Conservation (phyloP, 2,797 vertebrate species). For the Orestias chungarensis region DNA sequence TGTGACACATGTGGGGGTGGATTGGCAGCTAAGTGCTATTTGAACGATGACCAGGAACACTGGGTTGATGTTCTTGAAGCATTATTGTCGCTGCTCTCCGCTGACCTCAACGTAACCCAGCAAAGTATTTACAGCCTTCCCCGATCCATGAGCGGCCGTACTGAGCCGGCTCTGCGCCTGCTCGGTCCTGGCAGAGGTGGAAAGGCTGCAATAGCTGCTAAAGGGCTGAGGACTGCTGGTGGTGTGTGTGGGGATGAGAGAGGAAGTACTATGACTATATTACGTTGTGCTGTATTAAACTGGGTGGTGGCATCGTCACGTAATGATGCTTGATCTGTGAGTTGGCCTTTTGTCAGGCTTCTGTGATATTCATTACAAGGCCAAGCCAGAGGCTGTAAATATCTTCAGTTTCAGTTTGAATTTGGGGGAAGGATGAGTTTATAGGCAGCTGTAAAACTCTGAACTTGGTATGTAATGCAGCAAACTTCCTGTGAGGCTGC, state of each 20-base stretch:
- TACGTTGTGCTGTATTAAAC: constrained; percentile 16
- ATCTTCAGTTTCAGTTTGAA: constrained; percentile 76
- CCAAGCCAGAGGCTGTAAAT: constrained; percentile 58
- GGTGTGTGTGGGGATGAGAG: constrained; percentile 15
- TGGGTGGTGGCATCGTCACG: constrained; percentile 40
- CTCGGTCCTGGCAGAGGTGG: constrained; percentile 31
- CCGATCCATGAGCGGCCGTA: constrained; percentile 74
- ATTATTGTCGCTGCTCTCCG: constrained; percentile 68
- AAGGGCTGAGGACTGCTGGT: constrained; percentile 36
- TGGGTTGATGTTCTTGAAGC: constrained; percentile 73
- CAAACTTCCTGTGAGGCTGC: constrained; percentile 49
- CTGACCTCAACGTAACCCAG: constrained; percentile 73
- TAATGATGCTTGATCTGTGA: constrained; percentile 39
- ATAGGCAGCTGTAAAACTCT: constrained; percentile 76
- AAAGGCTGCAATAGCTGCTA: constrained; percentile 55
- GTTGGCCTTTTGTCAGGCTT: constrained; percentile 50
- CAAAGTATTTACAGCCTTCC: constrained; percentile 79
- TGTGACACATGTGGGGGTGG: constrained; percentile 32
- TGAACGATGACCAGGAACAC: constrained; percentile 67
- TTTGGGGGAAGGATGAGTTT: constrained; percentile 72
- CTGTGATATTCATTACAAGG: constrained; percentile 74
- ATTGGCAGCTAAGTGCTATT: constrained; percentile 42
- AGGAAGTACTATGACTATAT: constrained; percentile 30
- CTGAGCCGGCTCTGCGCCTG: constrained; percentile 30
- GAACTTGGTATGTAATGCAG: constrained; percentile 75